These are phyloP conservation scores for Peromyscus eremicus DNA, from an alignment of 2,797 vertebrate genomes.

Conservation along the genomic window DNA sequence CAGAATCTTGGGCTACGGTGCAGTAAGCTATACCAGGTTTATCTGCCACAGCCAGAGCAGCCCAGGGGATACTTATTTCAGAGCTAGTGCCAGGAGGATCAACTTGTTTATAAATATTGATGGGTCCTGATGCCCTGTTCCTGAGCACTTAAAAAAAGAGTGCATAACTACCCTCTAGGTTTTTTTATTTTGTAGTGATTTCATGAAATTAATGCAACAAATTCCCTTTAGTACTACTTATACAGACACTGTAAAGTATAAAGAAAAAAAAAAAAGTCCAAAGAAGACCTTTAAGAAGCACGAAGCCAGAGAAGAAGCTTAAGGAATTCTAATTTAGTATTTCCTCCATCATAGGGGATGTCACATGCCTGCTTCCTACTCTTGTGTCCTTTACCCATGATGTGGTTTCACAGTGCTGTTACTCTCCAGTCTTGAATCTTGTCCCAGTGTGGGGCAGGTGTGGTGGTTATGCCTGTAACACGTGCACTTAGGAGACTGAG, in stretches of 20 bases:
- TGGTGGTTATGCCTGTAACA: no score
- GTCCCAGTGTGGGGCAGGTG: not conserved
- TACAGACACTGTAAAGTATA: not conserved
- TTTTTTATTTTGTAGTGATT: constrained; percentile 79
- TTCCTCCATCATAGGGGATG: not conserved
- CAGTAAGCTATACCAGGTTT: constrained; percentile 80
- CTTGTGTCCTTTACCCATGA: not conserved
- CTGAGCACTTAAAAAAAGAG: constrained; percentile 77
- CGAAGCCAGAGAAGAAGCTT: not conserved
- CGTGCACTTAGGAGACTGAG: not conserved
- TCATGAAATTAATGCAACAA: constrained; percentile 84
- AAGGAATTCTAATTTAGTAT: constrained; percentile 13
- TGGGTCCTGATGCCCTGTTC: constrained; percentile 70
- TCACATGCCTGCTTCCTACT: rapidly evolving
- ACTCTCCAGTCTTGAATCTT: not conserved
- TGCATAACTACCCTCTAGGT: constrained; percentile 79
- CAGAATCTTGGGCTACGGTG: constrained; percentile 78
- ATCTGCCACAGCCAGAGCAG: constrained; percentile 85
- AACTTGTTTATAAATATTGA: constrained; percentile 89
- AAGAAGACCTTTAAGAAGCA: constrained; percentile 55
- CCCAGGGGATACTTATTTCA: constrained; percentile 84
- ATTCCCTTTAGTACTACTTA: constrained; percentile 71
- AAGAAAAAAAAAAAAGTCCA: constrained; percentile 18
- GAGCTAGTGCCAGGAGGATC: constrained; percentile 81
- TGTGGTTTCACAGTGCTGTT: rapidly evolving